phyloP scores from a whole-genome alignment of 2,113 vertebrate species.

The Sinocyclocheilus anshuiensis region DNA sequence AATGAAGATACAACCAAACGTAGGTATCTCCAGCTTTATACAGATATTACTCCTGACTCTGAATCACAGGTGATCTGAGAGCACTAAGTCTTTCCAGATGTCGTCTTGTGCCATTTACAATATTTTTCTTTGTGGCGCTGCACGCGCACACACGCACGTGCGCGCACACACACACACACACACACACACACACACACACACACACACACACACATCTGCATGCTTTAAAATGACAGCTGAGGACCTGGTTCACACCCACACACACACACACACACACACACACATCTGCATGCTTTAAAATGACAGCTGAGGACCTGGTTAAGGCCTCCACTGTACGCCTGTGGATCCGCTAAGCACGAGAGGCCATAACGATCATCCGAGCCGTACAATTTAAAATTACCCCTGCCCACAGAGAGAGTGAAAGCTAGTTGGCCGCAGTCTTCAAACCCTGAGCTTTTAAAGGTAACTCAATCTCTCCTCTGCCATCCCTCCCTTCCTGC shows the following conservation, averaged over 20 bases:
- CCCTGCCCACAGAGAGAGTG: conserved; percentile 62
- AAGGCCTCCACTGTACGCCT: conserved; percentile 16
- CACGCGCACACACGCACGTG: neutral
- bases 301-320: conserved; percentile 53
- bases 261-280: neutral
- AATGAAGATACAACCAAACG: neutral
- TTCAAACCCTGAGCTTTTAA: conserved; percentile 73
- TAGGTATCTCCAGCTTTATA: neutral
- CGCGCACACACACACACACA: no score
- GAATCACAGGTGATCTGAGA: conserved; percentile 36
- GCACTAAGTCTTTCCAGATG: conserved; percentile 27
- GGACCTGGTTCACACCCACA: conserved; percentile 41
- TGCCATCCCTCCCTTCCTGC: conserved; percentile 63
- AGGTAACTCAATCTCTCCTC: conserved; percentile 74
- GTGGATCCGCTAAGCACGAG: conserved; percentile 57
- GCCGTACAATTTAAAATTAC: conserved; percentile 66
- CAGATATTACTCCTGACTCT: conserved; percentile 23
- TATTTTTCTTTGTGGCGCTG: neutral
- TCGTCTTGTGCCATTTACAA: neutral
- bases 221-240: conserved; percentile 44
- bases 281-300: conserved; percentile 18
- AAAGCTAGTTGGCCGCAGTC: conserved; percentile 66
- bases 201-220: neutral
- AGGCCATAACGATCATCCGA: conserved; percentile 70
- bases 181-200: no score